Evolutionary conservation across 2,113 vertebrate species (phyloP).

Genomic region (Pipra filicauda): DNA sequence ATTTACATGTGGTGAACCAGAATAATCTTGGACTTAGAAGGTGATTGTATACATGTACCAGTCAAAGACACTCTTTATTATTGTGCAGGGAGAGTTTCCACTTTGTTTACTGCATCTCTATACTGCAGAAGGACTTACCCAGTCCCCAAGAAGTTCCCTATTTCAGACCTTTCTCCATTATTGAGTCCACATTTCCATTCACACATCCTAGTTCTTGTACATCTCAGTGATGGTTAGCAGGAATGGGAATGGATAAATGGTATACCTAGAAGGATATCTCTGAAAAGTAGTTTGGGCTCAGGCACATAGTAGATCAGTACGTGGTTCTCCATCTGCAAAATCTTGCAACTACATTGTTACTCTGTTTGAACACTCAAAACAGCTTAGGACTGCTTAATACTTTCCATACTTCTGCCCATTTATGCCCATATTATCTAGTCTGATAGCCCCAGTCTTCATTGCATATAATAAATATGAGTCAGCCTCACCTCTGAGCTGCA

Average conservation of each 20-base stretch:
- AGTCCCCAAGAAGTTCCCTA: neutral
- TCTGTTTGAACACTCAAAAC: neutral
- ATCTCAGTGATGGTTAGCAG: neutral
- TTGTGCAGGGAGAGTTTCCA: neutral
- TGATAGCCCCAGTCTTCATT: neutral
- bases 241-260: neutral
- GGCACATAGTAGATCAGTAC: rapidly evolving
- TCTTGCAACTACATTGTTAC: neutral
- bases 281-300: neutral
- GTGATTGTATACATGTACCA: neutral
- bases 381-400: neutral
- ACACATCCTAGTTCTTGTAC: neutral
- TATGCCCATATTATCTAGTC: neutral
- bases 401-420: neutral
- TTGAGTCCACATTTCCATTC: rapidly evolving
- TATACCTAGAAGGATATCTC: neutral
- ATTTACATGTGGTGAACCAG: neutral
- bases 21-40: neutral
- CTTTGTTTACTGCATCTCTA: neutral
- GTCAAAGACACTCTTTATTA: neutral
- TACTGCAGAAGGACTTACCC: neutral
- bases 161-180: neutral
- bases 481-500: neutral
- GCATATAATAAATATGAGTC: neutral
- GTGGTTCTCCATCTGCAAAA: neutral